Percentiles rank a stretch among this genome's conserved stretches.
phyloP scores from a whole-genome alignment of 2,797 vertebrate genomes.

The Sciaenops ocellatus region DNA sequence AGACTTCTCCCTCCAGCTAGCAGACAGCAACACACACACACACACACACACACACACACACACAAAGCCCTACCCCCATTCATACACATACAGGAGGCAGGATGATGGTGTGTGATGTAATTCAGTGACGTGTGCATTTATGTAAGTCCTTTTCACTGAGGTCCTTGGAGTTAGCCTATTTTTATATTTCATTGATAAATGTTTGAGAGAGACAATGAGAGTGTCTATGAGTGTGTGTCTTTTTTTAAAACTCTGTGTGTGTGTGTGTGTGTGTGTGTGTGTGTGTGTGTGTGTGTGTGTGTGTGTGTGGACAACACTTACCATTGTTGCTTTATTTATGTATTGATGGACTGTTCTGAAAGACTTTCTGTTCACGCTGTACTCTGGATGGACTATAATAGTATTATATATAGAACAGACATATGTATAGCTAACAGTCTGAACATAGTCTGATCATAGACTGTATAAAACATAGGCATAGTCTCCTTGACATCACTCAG shows the following conservation, averaged over 20 bases:
- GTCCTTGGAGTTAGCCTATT: slow-evolving; percentile 71
- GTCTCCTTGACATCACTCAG: too few relatives aligned
- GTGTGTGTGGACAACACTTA: slow-evolving; percentile 19
- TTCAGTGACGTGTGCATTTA: slow-evolving; percentile 76
- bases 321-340: slow-evolving; percentile 26
- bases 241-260: neutral
- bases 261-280: neutral
- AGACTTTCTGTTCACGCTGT: slow-evolving; percentile 6
- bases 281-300: slow-evolving; percentile 19
- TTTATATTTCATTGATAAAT: slow-evolving; percentile 75
- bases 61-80: slow-evolving; percentile 63
- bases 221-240: neutral
- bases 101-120: slow-evolving; percentile 76
- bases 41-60: slow-evolving; percentile 33
- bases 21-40: slow-evolving; percentile 9
- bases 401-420: neutral
- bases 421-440: neutral
- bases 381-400: slow-evolving; percentile 10
- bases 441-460: too few relatives aligned
- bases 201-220: slow-evolving; percentile 31
- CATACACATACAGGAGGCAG: slow-evolving; percentile 52
- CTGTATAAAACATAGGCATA: too few relatives aligned
- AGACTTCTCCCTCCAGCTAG: slow-evolving; percentile 56
- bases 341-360: neutral
- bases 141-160: slow-evolving; percentile 73